phyloP scores from a whole-genome alignment of 2,888 invertebrate species.

The Elegia similella region DNA sequence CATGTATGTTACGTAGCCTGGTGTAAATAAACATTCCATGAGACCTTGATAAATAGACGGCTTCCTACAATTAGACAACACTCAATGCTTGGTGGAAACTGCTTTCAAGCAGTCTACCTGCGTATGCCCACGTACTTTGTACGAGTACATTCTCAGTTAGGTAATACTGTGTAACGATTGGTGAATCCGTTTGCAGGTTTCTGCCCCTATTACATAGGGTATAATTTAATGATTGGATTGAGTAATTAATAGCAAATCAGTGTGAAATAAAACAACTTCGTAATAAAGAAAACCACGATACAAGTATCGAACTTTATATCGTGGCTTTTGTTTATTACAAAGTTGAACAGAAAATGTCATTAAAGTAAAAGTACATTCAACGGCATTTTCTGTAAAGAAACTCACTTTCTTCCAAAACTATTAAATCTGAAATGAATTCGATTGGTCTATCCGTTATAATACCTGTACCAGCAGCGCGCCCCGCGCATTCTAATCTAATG shows the following conservation, averaged over 20 bases:
- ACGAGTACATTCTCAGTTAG: background rate
- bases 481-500: slow-evolving; percentile 39
- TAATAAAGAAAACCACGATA: no score
- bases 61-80: slow-evolving; percentile 12
- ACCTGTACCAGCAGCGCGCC: slow-evolving; percentile 20
- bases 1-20: background rate
- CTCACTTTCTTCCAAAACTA: no score
- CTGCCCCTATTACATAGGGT: background rate
- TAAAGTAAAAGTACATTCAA: no score
- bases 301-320: no score
- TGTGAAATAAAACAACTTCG: no score
- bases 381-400: no score
- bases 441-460: slow-evolving; percentile 24
- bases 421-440: background rate
- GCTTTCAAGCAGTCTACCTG: slow-evolving; percentile 4
- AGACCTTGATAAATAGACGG: slow-evolving; percentile 5
- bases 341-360: no score
- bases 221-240: no score
- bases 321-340: no score
- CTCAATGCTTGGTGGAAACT: slow-evolving; percentile 8
- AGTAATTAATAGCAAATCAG: no score
- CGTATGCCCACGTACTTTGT: background rate
- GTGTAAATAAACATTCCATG: background rate
- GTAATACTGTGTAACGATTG: background rate
- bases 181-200: background rate